phyloP scores from a whole-genome alignment of 2,113 vertebrate genomes.

The Calonectris borealis region DNA sequence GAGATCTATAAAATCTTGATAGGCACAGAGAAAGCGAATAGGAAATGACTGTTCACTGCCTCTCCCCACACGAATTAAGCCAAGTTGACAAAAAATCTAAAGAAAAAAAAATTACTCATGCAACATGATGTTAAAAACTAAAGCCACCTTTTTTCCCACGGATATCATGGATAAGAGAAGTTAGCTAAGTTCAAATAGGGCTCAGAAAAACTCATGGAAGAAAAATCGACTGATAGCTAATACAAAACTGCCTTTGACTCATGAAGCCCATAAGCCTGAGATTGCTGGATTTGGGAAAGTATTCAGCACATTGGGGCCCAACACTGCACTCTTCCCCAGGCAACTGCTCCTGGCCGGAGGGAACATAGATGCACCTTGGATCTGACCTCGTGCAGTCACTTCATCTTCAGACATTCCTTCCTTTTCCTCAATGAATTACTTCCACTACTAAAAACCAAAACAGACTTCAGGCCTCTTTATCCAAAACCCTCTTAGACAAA shows the following conservation, averaged over 20 bases:
- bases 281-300: rapidly evolving
- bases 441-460: background rate
- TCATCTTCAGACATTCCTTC: background rate
- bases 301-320: rapidly evolving
- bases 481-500: background rate
- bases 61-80: background rate
- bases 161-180: background rate
- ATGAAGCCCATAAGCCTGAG: background rate
- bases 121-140: background rate
- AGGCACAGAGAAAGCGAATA: background rate
- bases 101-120: background rate
- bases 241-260: rapidly evolving
- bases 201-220: background rate
- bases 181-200: background rate
- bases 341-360: background rate
- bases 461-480: background rate
- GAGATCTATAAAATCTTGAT: background rate
- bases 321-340: background rate
- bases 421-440: background rate
- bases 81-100: background rate
- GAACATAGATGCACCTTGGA: rapidly evolving
- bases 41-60: background rate
- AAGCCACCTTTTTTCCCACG: rapidly evolving
- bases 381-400: background rate
- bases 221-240: background rate